phyloP scores from a whole-genome alignment of 1,140 invertebrate species.

The Palaemon carinicauda region DNA sequence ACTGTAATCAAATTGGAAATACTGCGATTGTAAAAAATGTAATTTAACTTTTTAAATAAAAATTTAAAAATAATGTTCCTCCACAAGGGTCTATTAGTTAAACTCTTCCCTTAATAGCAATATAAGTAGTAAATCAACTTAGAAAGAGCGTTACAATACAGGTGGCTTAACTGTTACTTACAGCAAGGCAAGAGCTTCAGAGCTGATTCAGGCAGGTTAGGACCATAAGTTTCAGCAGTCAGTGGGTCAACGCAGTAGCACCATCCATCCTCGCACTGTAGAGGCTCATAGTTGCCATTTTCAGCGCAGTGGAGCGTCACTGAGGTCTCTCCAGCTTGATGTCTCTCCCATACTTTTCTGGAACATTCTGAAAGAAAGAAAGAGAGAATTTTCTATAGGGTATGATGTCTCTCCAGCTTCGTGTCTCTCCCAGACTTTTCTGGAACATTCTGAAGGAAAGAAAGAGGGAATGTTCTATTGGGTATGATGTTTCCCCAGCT shows the following conservation, averaged over 20 bases:
- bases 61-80: no score
- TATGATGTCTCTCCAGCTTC: no score
- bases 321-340: conserved; percentile 62
- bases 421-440: no score
- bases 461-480: background rate
- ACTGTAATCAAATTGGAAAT: no score
- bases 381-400: background rate
- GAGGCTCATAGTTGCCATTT: conserved; percentile 70
- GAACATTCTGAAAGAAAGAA: conserved; percentile 68
- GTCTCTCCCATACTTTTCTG: conserved; percentile 67
- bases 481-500: no score
- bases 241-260: conserved; percentile 72
- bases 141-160: background rate
- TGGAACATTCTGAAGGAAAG: background rate
- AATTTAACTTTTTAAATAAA: no score
- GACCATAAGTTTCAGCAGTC: conserved; percentile 67
- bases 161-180: conserved; percentile 63
- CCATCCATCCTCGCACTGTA: conserved; percentile 71
- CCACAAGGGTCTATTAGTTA: no score
- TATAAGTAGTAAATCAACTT: no score
- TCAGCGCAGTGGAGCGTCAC: conserved; percentile 70
- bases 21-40: no score
- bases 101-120: no score
- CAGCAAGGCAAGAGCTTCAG: conserved; percentile 70
- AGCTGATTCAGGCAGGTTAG: conserved; percentile 67